Evolutionary conservation across 92 coral and sea anemone genomes (phyloP).

Genomic region (Palythoa grandis): DNA sequence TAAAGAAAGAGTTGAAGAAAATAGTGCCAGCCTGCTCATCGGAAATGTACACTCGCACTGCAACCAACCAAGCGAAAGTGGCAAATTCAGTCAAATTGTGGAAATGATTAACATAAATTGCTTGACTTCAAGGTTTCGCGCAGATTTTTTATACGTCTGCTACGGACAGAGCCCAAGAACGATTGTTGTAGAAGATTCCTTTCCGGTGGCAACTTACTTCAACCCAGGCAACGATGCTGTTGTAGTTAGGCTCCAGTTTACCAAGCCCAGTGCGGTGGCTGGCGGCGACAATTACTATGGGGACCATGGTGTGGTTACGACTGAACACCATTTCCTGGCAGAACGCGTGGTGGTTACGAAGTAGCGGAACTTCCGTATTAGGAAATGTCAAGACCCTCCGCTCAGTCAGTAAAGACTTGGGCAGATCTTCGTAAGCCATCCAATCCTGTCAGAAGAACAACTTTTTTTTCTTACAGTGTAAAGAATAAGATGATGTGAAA

Average conservation of each 20-base stretch:
- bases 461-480: background rate
- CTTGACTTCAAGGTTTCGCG: too few species aligned
- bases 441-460: slow-evolving; percentile 49
- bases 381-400: slow-evolving; percentile 49
- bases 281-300: slow-evolving; percentile 76
- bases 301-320: slow-evolving; percentile 50
- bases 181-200: too few species aligned
- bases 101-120: too few species aligned
- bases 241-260: slow-evolving; percentile 60
- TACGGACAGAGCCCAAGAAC: too few species aligned
- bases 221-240: slow-evolving; percentile 79
- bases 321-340: slow-evolving; percentile 58
- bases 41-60: too few species aligned
- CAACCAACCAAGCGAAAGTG: too few species aligned
- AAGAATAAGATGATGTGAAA: too few species aligned
- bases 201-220: slow-evolving; percentile 44
- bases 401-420: slow-evolving; percentile 45
- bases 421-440: slow-evolving; percentile 60
- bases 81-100: too few species aligned
- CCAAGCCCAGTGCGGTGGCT: slow-evolving; percentile 59
- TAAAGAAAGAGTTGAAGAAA: too few species aligned
- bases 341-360: slow-evolving; percentile 60
- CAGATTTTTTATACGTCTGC: too few species aligned
- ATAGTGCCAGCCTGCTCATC: too few species aligned
- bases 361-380: slow-evolving; percentile 43